Evolutionary conservation across 2,113 vertebrate genomes (phyloP), one percentile per base, ranked within the genome.

Genomic region (Corydoras sp.): DNA sequence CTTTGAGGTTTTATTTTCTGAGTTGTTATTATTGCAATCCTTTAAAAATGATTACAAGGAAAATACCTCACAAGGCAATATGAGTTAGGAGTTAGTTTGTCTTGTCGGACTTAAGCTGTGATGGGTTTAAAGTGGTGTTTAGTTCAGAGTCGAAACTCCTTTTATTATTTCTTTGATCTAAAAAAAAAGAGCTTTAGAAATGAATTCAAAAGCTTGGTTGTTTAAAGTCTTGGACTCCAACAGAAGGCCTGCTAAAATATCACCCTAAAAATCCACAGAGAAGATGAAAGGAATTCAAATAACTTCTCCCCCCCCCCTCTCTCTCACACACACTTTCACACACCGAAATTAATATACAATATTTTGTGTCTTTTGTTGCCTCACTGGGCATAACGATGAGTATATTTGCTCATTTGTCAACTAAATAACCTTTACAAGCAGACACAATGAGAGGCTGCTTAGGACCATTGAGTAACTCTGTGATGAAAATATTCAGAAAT

Each of bases 381-480:
- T 68, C 63, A 3, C 65, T 65, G 29, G 65, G 64, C 59, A 49
- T 68, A 72, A 54, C 62, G 48, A 15, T 56, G 65, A 29, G 58
- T 10, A 24, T 9, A 24, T 18, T 10, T 59, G 15, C 15, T 59
- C 51, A 53, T 53, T 53, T 53, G 51, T 53, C 51, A 53, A 12
- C 51, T 53, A 53, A 65, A 75, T 77, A 75, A 64, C 75, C 72
- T 74, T 73, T 53, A 66, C 68, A 54, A 32, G 15, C 24, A 66
- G 29, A 58, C 12, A 62, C 15, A 53, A 53, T 14, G 31, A 63
- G 7, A 35, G 31, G 56, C 66, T 73, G 76, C 49, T 15, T 54
- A 48, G 32, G 71, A 56, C 59, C 71, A 79, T 74, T 71, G 71
- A 64, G 73, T 79, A 64, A 14, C 77, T 72, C 75, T 81, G 79